Base-by-base conservation (phyloP, 2,797 vertebrate species). In the Mareca strepera region DNA sequence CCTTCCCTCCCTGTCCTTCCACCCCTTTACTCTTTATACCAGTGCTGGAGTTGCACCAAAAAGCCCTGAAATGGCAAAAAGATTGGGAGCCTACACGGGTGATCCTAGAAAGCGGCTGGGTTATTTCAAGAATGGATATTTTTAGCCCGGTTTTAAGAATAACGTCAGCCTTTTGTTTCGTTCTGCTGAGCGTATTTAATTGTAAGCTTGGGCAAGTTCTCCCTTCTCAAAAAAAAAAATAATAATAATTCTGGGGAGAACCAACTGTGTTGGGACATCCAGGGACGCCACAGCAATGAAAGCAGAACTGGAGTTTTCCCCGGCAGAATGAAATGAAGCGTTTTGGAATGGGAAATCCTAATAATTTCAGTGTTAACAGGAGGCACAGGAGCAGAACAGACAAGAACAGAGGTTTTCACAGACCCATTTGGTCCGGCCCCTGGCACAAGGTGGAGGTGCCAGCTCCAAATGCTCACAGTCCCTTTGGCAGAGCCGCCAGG, bases 301-400 rank as follows among this genome's bases (percentile, higher is more conserved):
- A 2, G 0, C 37, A 39, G 79, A 68, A 33, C 39, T 12, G 1
- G 43, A 41, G 66, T 25, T 75, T 67, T 90, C 64, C 74, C 33
- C 33, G 3, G 26, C n/a, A 33, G 37, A 33, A 39, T 58, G 3
- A 31, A 74, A 58, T 8, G 35, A 43, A 35, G 7, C 18, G 3
- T 56, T 62, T 56, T 43, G 39, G 53, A 63, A 53, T 21, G 55
- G 82, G 22, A 73, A 25, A 58, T 46, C 1, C 44, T 25, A 62
- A 29, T 6, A 1, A 11, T 53, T 67, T 48, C 17, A 16, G 11
- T 28, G 59, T 10, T 53, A 2, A 0, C 2, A 2, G 48, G 59
- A 73, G 74, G 53, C 43, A 35, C 33, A 33, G 64, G 53, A 72
- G 58, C n/a, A 46, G 59, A 70, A 52, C 3, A 63, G 64, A 20